Evolutionary conservation across 2,888 invertebrate species (phyloP).

Genomic region (Sipha maydis): DNA sequence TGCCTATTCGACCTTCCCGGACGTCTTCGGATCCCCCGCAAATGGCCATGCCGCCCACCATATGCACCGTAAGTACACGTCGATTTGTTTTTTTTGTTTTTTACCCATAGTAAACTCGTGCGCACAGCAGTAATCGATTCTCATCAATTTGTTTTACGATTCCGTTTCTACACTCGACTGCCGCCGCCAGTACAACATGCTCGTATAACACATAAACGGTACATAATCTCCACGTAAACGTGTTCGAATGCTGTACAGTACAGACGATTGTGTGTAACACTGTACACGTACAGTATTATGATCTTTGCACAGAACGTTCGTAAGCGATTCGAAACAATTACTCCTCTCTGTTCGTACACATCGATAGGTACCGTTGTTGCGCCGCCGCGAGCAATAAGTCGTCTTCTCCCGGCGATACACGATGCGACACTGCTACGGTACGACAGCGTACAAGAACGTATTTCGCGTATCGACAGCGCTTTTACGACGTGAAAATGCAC

Average conservation of each 20-base stretch:
- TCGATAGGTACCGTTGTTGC: too few species aligned
- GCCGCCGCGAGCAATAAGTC: too few species aligned
- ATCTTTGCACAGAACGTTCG: too few species aligned
- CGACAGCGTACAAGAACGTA: neutral
- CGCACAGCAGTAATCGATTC: neutral
- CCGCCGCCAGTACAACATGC: neutral
- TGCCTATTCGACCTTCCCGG: conserved; percentile 62
- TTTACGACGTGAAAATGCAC: neutral
- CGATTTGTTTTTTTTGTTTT: neutral
- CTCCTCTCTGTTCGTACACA: neutral
- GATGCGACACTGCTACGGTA: neutral
- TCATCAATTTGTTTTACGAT: conserved; percentile 9
- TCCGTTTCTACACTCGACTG: too few species aligned
- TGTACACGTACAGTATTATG: neutral
- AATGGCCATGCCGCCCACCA: conserved; percentile 68
- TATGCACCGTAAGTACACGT: conserved; percentile 68
- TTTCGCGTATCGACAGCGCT: neutral
- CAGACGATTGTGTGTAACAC: neutral
- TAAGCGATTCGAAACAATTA: conserved; percentile 28
- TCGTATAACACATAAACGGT: too few species aligned
- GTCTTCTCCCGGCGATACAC: neutral
- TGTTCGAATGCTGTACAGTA: too few species aligned
- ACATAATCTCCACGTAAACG: too few species aligned
- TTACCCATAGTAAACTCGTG: too few species aligned
- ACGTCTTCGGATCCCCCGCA: conserved; percentile 65